These are phyloP conservation scores for western clawed frog (Xenopus tropicalis) DNA, from an alignment of 2,113 vertebrate species.

Conservation along the genomic window UCB_Xtro_10.0 CM004450.2:145237001-145237500, in stretches of 20 bases:
- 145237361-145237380: slow-evolving; percentile 34
- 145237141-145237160: not conserved
- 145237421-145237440: no score
- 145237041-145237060: slow-evolving; percentile 83
- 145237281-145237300: slow-evolving; percentile 65
- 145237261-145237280: slow-evolving; percentile 72
- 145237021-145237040: no score
- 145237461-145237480: no score
- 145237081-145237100: slow-evolving; percentile 84
- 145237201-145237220: no score
- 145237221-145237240: slow-evolving; percentile 90
- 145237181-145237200: not conserved
- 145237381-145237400: no score
- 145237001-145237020: no score
- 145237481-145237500: no score
- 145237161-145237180: not conserved
- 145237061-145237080: slow-evolving; percentile 93
- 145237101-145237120: slow-evolving; percentile 93
- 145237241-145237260: slow-evolving; percentile 80
- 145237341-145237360: slow-evolving; percentile 81
- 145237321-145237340: slow-evolving; percentile 83
- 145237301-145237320: slow-evolving; percentile 77
- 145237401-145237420: no score
- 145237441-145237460: no score
- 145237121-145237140: slow-evolving; percentile 71